A percentile compares a stretch with the other conserved stretches of the same genome.
These are phyloP conservation scores for Sinodicranocentrus sp. DNA, from an alignment of 2,888 invertebrate species.

Conservation along the genomic window DNA sequence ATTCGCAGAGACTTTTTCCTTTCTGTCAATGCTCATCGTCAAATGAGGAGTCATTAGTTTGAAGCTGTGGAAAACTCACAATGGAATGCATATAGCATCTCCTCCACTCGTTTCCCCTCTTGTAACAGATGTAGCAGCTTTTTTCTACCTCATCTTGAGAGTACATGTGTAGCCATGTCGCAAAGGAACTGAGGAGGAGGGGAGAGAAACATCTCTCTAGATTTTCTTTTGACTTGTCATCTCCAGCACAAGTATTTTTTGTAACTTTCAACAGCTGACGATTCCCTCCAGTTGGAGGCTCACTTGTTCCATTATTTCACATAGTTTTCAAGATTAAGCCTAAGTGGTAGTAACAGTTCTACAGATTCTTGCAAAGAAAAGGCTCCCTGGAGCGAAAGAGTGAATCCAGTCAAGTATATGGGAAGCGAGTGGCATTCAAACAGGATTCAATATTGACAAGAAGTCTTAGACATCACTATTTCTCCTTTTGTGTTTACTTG, in stretches of 20 bases:
- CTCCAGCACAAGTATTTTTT: conserved; percentile 8
- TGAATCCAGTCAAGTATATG: not conserved
- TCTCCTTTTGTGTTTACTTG: not conserved
- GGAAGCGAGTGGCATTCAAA: not conserved
- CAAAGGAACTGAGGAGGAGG: not conserved
- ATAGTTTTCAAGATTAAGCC: not conserved
- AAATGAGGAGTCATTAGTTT: conserved; percentile 32
- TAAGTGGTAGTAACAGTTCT: conserved; percentile 2
- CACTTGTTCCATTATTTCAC: too few species aligned
- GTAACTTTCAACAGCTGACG: conserved; percentile 15
- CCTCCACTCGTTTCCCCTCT: not conserved
- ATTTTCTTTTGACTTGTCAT: conserved; percentile 16
- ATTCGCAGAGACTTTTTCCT: not conserved
- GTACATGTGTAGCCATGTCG: not conserved
- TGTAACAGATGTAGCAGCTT: conserved; percentile 1
- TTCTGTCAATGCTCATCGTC: conserved; percentile 23
- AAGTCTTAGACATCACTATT: not conserved
- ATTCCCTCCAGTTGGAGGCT: not conserved
- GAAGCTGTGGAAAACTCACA: not conserved
- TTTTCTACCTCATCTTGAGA: not conserved
- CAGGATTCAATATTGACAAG: conserved; percentile 16
- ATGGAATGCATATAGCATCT: not conserved
- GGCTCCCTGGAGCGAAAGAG: conserved; percentile 1
- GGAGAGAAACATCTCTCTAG: not conserved
- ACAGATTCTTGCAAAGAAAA: not conserved